phyloP scores from a whole-genome alignment of 2,113 vertebrate species.

The Halichoerus grypus region DNA sequence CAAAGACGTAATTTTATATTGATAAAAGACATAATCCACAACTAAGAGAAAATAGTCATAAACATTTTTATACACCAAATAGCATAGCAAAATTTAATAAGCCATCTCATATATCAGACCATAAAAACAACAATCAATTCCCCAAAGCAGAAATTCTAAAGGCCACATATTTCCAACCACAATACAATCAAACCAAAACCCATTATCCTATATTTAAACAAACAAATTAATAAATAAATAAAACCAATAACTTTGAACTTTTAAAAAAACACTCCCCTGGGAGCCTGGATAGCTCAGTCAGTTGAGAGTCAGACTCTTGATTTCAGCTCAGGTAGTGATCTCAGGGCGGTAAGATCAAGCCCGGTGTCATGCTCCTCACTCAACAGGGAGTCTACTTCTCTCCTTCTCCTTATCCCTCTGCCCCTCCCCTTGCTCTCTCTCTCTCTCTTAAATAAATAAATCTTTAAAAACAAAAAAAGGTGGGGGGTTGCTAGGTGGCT shows the following conservation, averaged over 20 bases:
- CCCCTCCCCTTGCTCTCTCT: background rate
- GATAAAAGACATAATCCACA: background rate
- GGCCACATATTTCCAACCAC: background rate
- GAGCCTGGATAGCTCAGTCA: background rate
- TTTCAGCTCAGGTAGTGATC: background rate
- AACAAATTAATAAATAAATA: conserved; percentile 22
- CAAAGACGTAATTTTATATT: background rate
- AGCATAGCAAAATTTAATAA: conserved; percentile 1
- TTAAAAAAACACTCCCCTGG: background rate
- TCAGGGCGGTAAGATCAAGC: background rate
- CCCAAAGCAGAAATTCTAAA: conserved; percentile 63
- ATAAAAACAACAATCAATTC: conserved; percentile 62
- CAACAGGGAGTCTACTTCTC: background rate
- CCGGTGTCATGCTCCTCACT: background rate
- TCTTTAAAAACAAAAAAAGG: background rate
- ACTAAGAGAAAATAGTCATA: background rate
- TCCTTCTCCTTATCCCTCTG: background rate
- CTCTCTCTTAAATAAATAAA: background rate
- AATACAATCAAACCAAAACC: conserved; percentile 29
- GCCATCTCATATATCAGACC: background rate
- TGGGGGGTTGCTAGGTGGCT: background rate
- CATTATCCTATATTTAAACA: conserved; percentile 30
- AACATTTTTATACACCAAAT: conserved; percentile 30
- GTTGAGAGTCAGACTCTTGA: background rate
- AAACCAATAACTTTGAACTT: conserved; percentile 53